phyloP scores from a whole-genome alignment of 2,888 invertebrate genomes.

The Hermodice carunculata region DNA sequence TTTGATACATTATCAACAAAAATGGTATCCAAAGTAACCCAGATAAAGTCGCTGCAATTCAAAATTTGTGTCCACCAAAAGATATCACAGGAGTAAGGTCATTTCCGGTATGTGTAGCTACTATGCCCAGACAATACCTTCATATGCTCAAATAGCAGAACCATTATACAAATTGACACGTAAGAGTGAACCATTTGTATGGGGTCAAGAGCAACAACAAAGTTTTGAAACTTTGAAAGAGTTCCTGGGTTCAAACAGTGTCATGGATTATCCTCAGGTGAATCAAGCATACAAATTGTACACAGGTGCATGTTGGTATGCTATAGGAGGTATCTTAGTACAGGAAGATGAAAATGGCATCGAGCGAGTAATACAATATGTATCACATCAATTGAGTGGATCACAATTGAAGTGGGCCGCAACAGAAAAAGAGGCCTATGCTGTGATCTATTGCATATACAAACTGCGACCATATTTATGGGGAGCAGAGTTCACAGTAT shows the following conservation, averaged over 20 bases:
- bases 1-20: conserved; percentile 19
- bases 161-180: conserved; percentile 8
- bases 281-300: conserved; percentile 9
- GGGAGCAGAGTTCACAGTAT: neutral
- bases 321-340: neutral
- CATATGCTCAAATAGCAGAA: conserved; percentile 16
- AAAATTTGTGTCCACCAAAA: conserved; percentile 6
- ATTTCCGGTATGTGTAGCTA: too few relatives aligned
- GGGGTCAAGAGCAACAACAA: conserved; percentile 1
- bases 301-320: conserved; percentile 1
- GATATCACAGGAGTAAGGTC: conserved; percentile 6
- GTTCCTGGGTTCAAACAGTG: neutral
- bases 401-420: conserved; percentile 1
- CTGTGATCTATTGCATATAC: neutral
- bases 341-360: conserved; percentile 2
- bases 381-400: neutral
- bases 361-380: conserved; percentile 7
- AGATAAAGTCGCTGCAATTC: conserved; percentile 24
- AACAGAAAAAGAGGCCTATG: conserved; percentile 17
- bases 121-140: conserved; percentile 14
- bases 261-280: neutral
- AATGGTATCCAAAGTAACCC: conserved; percentile 28
- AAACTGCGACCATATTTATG: conserved; percentile 14
- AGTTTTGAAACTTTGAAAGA: conserved; percentile 2
- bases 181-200: neutral